Evolutionary conservation across 2,797 vertebrate genomes (phyloP).

Genomic region (Thamnophis elegans): DNA sequence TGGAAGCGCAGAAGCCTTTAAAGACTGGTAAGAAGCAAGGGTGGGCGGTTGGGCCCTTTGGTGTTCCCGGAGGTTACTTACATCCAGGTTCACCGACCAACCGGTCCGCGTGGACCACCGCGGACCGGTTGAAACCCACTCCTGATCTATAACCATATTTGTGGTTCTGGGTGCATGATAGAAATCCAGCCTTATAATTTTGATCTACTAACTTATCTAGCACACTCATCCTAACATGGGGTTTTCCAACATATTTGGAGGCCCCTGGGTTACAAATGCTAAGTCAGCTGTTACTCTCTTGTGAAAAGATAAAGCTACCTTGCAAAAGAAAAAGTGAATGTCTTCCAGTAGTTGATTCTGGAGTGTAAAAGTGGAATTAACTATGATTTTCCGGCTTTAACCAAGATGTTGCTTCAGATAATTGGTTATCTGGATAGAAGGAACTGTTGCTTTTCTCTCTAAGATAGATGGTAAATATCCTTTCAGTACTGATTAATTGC

Average conservation of each 20-base stretch:
- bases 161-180: background rate
- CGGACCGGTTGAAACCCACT: too few relatives aligned
- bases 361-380: background rate
- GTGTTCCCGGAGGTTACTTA: too few relatives aligned
- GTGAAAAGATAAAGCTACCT: background rate
- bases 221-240: background rate
- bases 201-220: background rate
- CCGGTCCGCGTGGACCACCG: too few relatives aligned
- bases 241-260: background rate
- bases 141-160: background rate
- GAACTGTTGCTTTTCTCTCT: background rate
- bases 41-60: too few relatives aligned
- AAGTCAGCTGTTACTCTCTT: background rate
- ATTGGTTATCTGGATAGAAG: background rate
- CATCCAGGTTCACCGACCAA: too few relatives aligned
- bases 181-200: background rate
- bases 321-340: background rate
- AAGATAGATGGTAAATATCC: background rate
- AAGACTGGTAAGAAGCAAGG: too few relatives aligned
- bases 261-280: background rate
- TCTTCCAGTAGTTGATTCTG: background rate
- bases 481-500: slow-evolving; percentile 22
- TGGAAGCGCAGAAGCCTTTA: too few relatives aligned
- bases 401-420: background rate
- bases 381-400: background rate